phyloP scores from a whole-genome alignment of 2,888 invertebrate species.

The Amblyteles armatorius region DNA sequence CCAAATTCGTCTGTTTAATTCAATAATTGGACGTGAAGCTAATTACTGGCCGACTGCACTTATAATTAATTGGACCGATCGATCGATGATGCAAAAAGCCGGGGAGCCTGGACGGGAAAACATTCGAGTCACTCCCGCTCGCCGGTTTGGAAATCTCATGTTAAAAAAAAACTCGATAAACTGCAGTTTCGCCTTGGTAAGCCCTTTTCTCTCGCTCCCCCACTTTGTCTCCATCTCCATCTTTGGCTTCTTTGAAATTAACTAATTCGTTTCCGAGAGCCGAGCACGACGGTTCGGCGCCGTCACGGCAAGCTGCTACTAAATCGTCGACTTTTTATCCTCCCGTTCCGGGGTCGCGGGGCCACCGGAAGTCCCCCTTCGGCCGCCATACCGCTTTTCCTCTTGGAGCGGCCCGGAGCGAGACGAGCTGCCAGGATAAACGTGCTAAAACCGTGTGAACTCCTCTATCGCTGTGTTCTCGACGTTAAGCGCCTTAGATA shows the following conservation, averaged over 20 bases:
- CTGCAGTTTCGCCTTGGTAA: constrained; percentile 28
- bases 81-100: constrained; percentile 8
- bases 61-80: constrained; percentile 13
- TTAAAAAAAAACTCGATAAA: constrained; percentile 25
- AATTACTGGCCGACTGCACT: background rate
- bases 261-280: constrained; percentile 63
- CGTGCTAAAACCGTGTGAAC: constrained; percentile 76
- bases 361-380: constrained; percentile 54
- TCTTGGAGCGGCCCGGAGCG: constrained; percentile 38
- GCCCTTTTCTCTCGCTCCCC: background rate
- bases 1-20: background rate
- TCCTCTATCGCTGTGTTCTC: constrained; percentile 73
- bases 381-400: constrained; percentile 36
- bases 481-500: constrained; percentile 77
- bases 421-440: constrained; percentile 71
- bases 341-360: constrained; percentile 48
- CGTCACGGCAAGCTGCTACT: constrained; percentile 69
- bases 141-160: constrained; percentile 24
- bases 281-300: constrained; percentile 61
- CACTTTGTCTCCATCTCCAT: background rate
- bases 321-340: constrained; percentile 70
- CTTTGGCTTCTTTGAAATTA: constrained; percentile 59
- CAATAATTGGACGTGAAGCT: background rate
- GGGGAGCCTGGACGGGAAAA: constrained; percentile 1
- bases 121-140: constrained; percentile 21